These are phyloP conservation scores for Spodoptera picta DNA, from an alignment of 2,888 invertebrate genomes.

Conservation along the genomic window DNA sequence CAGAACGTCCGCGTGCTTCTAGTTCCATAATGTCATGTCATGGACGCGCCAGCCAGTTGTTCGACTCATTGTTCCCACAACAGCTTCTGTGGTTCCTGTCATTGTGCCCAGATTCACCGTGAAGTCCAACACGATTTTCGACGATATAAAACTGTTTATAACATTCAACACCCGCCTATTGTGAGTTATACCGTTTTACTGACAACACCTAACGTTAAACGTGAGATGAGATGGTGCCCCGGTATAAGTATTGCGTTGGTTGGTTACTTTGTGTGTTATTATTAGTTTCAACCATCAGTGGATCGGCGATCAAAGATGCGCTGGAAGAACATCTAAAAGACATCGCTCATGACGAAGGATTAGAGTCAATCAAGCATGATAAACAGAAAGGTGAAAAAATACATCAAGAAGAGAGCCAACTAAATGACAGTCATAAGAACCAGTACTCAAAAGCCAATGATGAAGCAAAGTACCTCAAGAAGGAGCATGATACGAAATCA, in stretches of 20 bases:
- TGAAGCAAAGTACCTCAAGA: constrained; percentile 82
- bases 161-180: constrained; percentile 73
- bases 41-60: constrained; percentile 72
- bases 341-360: constrained; percentile 78
- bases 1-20: constrained; percentile 62
- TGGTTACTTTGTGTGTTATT: constrained; percentile 69
- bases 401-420: constrained; percentile 79
- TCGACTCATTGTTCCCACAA: constrained; percentile 76
- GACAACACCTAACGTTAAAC: constrained; percentile 60
- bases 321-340: constrained; percentile 85
- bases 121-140: constrained; percentile 81
- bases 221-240: constrained; percentile 78
- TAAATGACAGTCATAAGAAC: constrained; percentile 81
- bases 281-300: constrained; percentile 67
- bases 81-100: constrained; percentile 83
- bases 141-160: constrained; percentile 83
- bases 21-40: constrained; percentile 79
- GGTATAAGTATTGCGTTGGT: constrained; percentile 66
- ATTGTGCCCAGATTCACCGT: constrained; percentile 84
- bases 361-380: constrained; percentile 79
- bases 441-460: constrained; percentile 83
- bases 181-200: constrained; percentile 59
- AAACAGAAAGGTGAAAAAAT: constrained; percentile 84
- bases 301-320: constrained; percentile 81
- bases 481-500: constrained; percentile 82